phyloP scores from a whole-genome alignment of 1,140 invertebrate genomes.

The Bombyx mandarina region DNA sequence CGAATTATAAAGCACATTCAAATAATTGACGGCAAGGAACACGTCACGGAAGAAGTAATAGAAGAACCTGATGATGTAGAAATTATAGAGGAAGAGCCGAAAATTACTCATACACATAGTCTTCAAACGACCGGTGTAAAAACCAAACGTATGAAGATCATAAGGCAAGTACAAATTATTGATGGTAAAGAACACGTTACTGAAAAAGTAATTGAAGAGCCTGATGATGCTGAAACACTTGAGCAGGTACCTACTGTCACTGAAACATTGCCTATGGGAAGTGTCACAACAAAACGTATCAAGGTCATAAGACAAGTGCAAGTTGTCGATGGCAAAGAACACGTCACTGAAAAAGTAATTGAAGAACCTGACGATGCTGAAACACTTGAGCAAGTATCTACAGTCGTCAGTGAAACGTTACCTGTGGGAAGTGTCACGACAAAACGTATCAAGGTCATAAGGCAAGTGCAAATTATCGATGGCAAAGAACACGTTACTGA shows the following conservation, averaged over 20 bases:
- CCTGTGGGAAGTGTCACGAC: constrained; percentile 53
- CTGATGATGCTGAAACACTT: constrained; percentile 71
- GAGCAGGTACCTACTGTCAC: constrained; percentile 37
- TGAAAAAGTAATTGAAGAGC: constrained; percentile 79
- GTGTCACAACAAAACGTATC: constrained; percentile 72
- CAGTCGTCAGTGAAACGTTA: constrained; percentile 30
- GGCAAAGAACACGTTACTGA: constrained; percentile 82
- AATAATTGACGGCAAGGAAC: constrained; percentile 85
- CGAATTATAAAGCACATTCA: constrained; percentile 81
- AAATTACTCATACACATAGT: constrained; percentile 19
- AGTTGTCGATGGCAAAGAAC: constrained; percentile 85
- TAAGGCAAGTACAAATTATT: constrained; percentile 80
- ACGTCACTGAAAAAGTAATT: constrained; percentile 79
- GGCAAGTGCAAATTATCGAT: constrained; percentile 81
- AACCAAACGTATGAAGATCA: constrained; percentile 76
- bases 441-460: constrained; percentile 76
- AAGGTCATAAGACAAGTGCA: constrained; percentile 80
- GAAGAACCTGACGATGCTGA: constrained; percentile 79
- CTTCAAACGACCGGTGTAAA: constrained; percentile 44
- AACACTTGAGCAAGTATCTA: constrained; percentile 35
- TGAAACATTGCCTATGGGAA: constrained; percentile 37
- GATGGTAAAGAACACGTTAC: constrained; percentile 82
- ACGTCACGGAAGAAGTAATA: constrained; percentile 79
- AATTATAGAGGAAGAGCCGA: constrained; percentile 44
- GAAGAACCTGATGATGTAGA: constrained; percentile 79